These are phyloP conservation scores for Penaeus japonicus DNA, from an alignment of 1,140 invertebrate species.

Conservation along the genomic window DNA sequence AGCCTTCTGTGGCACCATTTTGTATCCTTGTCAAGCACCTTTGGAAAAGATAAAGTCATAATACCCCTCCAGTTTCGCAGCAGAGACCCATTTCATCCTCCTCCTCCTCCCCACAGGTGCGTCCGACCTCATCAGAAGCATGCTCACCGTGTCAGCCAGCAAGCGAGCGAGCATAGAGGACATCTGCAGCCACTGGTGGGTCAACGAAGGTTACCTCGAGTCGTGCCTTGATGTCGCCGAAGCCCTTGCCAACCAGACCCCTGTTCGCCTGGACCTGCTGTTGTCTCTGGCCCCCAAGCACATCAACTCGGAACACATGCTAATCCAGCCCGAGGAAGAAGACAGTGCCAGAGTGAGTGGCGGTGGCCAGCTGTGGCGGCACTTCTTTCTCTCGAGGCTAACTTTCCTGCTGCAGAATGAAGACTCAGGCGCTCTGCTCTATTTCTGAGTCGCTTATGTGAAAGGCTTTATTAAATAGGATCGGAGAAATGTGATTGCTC, in stretches of 20 bases:
- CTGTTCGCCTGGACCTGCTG: slow-evolving; percentile 86
- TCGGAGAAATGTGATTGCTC: too few relatives aligned
- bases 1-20: too few relatives aligned
- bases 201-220: slow-evolving; percentile 86
- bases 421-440: too few relatives aligned
- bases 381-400: too few relatives aligned
- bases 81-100: too few relatives aligned
- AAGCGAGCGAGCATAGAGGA: slow-evolving; percentile 91
- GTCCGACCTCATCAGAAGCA: slow-evolving; percentile 90
- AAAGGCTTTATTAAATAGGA: too few relatives aligned
- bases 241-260: slow-evolving; percentile 86
- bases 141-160: slow-evolving; percentile 90
- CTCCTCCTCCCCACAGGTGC: slow-evolving; percentile 74
- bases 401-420: too few relatives aligned
- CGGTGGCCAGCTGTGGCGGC: neutral
- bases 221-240: slow-evolving; percentile 87
- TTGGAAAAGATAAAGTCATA: too few relatives aligned
- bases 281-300: slow-evolving; percentile 77
- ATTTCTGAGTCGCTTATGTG: too few relatives aligned
- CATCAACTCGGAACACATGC: slow-evolving; percentile 59
- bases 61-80: too few relatives aligned
- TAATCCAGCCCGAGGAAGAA: slow-evolving; percentile 59
- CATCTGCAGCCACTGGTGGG: slow-evolving; percentile 91
- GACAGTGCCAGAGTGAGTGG: slow-evolving; percentile 49
- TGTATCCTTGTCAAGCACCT: too few relatives aligned